Evolutionary conservation across 2,888 invertebrate species (phyloP), one percentile per base, ranked within the genome.

Genomic region (Clostera curtula): DNA sequence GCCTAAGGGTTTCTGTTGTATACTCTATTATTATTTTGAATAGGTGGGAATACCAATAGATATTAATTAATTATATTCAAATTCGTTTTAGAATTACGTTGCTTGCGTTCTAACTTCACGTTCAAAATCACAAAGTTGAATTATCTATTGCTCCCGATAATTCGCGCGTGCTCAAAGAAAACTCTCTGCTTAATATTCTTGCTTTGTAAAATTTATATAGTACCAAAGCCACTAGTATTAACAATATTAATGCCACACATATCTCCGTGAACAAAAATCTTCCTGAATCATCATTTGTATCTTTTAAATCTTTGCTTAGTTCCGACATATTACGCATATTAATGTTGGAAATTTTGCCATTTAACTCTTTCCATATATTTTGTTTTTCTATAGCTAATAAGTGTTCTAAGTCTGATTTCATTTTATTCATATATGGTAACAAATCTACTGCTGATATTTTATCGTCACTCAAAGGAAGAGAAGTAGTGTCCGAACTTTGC

Each of bases 131-230:
- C 25, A 66, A 39, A 25, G 42, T 34, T 2, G 63, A 64, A 27
- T 47, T 51, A 14, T 62, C 64, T 49, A 64, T 63, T 3, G 56
- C 47, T 10, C 46, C 55, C 0, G 61, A 47, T 17, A 67, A 40
- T 11, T 57, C 49, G 0, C 57, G 49, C 8, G 60, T 63, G 32
- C 63, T 66, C 1, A 53, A 21, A 6, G 64, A 59, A 18, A 51
- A 36, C 5, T 51, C 31, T 11, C 48, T 47, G 11, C 45, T 17
- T 40, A 49, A 54, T 24, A 49, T 37, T 24, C 51, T 43, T 1
- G 60, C 55, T 22, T 59, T 62, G 32, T 61, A 65, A 17, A 59
- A 29, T 24, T 56, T 56, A 30, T 50, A 56, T 11, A 61, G 38
- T 27, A 56, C 29, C 7, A 56, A 46, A 28, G 52, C 47, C 2